phyloP scores from a whole-genome alignment of 2,888 invertebrate genomes.

The Hydriomena furcata region DNA sequence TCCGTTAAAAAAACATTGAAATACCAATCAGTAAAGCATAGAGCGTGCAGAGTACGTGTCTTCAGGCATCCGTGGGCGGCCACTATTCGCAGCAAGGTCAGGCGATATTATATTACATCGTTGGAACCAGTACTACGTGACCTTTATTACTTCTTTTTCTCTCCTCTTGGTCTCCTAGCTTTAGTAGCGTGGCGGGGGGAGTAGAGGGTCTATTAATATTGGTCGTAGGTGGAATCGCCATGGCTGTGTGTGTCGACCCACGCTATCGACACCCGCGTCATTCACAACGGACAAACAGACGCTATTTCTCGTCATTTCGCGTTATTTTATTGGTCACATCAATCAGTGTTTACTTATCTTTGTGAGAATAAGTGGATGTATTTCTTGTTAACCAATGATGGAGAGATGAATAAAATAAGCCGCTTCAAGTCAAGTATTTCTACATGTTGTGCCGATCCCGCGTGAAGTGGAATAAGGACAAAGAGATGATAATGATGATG shows the following conservation, averaged over 20 bases:
- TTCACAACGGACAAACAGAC: slow-evolving; percentile 54
- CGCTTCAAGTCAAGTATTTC: too few species aligned
- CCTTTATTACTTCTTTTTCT: slow-evolving; percentile 31
- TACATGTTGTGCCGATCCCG: too few species aligned
- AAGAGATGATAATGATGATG: too few species aligned
- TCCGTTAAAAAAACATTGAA: slow-evolving; percentile 38
- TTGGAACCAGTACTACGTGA: slow-evolving; percentile 48
- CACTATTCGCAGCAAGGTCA: slow-evolving; percentile 81
- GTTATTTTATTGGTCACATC: slow-evolving; percentile 37
- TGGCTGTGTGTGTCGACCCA: slow-evolving; percentile 58
- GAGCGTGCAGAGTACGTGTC: slow-evolving; percentile 48
- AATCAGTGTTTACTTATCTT: slow-evolving; percentile 29
- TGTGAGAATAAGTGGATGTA: slow-evolving; percentile 9
- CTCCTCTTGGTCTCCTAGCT: slow-evolving; percentile 30
- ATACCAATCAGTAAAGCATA: slow-evolving; percentile 42
- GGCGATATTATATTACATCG: slow-evolving; percentile 77
- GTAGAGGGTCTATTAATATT: slow-evolving; percentile 47
- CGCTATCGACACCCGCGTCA: slow-evolving; percentile 66
- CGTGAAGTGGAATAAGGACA: too few species aligned
- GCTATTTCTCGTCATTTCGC: slow-evolving; percentile 39
- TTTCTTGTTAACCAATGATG: not conserved
- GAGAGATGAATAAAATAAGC: too few species aligned
- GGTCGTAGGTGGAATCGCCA: slow-evolving; percentile 53
- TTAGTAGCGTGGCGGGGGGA: slow-evolving; percentile 33
- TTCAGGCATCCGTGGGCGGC: slow-evolving; percentile 66